Percentiles rank a stretch among this genome's conserved stretches.
Conservation (phyloP, 1,140 invertebrate species). For the Paralvinella palmiformis region DNA sequence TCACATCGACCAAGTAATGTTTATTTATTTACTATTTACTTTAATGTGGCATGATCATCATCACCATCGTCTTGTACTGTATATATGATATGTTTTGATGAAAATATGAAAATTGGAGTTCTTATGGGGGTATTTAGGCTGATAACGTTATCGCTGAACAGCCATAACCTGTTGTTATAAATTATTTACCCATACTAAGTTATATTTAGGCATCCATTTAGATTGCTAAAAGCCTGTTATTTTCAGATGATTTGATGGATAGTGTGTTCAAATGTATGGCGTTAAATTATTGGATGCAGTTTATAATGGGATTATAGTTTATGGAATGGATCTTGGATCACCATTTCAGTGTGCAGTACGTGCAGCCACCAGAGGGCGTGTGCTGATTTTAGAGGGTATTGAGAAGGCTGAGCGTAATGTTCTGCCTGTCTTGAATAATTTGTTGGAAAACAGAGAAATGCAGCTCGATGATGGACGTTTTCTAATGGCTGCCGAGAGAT, state of each 20-base stretch:
- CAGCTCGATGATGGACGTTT: conserved; percentile 95
- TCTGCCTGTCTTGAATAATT: conserved; percentile 92
- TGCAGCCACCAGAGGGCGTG: conserved; percentile 79
- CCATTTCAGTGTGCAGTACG: conserved; percentile 71
- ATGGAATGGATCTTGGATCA: conserved; percentile 57
- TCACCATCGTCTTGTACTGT: too few relatives aligned
- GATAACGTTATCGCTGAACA: too few relatives aligned
- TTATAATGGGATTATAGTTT: too few relatives aligned
- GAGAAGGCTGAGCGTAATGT: conserved; percentile 97
- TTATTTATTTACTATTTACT: not conserved
- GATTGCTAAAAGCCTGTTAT: too few relatives aligned
- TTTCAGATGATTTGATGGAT: too few relatives aligned
- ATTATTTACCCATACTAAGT: too few relatives aligned
- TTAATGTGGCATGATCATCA: too few relatives aligned
- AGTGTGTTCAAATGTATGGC: too few relatives aligned
- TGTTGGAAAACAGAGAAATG: conserved; percentile 98
- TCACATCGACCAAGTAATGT: conserved; percentile 82
- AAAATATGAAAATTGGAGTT: not conserved
- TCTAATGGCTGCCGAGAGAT: conserved; percentile 77
- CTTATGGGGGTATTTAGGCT: too few relatives aligned
- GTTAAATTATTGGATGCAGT: too few relatives aligned
- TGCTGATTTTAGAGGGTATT: conserved; percentile 91
- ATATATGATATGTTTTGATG: not conserved
- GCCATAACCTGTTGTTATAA: too few relatives aligned
- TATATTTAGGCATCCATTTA: too few relatives aligned